phyloP scores from a whole-genome alignment of 2,113 vertebrate species.

The Carassius carassius region DNA sequence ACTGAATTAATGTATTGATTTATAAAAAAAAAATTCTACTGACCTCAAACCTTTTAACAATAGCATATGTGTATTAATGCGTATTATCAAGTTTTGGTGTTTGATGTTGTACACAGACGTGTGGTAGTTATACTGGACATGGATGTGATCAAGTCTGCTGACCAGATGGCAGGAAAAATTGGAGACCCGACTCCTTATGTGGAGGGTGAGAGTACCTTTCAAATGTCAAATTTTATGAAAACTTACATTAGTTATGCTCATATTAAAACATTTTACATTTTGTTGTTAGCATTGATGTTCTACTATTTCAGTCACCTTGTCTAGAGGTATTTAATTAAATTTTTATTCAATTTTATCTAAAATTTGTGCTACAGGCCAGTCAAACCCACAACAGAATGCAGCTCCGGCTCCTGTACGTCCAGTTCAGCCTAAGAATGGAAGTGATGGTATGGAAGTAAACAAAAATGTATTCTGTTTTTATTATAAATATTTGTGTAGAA shows the following conservation, averaged over 20 bases:
- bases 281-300: background rate
- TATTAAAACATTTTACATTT: background rate
- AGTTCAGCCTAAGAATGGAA: slow-evolving; percentile 67
- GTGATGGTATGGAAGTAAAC: slow-evolving; percentile 58
- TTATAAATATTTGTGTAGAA: background rate
- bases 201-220: slow-evolving; percentile 78
- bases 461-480: background rate
- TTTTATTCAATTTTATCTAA: background rate
- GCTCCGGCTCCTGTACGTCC: slow-evolving; percentile 60
- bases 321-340: too few relatives aligned
- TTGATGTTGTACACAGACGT: slow-evolving; percentile 72
- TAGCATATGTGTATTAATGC: background rate
- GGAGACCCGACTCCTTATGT: slow-evolving; percentile 87
- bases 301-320: background rate
- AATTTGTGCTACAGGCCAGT: slow-evolving; percentile 63
- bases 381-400: slow-evolving; percentile 59
- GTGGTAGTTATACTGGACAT: slow-evolving; percentile 93
- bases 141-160: slow-evolving; percentile 82
- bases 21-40: background rate
- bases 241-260: background rate
- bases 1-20: background rate
- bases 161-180: slow-evolving; percentile 79
- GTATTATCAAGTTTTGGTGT: background rate
- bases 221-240: background rate
- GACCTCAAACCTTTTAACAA: background rate